phyloP scores from a whole-genome alignment of 2,888 invertebrate genomes.

The Seira ritae region DNA sequence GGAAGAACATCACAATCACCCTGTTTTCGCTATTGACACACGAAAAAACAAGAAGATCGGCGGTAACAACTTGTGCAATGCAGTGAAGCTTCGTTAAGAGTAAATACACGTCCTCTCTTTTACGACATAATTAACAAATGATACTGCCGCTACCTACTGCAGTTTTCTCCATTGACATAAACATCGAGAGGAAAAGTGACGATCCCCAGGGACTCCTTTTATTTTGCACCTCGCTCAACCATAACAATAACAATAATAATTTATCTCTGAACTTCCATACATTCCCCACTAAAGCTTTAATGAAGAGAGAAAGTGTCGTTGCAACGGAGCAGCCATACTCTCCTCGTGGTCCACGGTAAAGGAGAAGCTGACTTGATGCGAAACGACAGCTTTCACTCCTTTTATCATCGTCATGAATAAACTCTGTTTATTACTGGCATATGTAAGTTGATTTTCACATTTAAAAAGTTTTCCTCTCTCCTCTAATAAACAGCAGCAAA shows the following conservation, averaged over 20 bases:
- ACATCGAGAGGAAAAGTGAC: constrained; percentile 10
- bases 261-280: constrained; percentile 21
- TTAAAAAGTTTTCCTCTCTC: too few relatives aligned
- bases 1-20: neutral
- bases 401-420: neutral
- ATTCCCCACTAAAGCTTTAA: neutral
- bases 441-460: too few relatives aligned
- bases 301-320: neutral
- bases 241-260: constrained; percentile 48
- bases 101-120: neutral
- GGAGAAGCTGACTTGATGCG: neutral
- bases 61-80: constrained; percentile 2
- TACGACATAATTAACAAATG: constrained; percentile 28
- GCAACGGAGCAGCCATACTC: neutral
- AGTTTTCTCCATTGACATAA: neutral
- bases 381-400: neutral
- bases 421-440: neutral
- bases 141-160: neutral
- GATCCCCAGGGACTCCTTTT: constrained; percentile 26
- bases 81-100: neutral
- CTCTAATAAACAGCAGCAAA: too few relatives aligned
- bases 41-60: constrained; percentile 7
- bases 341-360: too few relatives aligned
- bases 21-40: constrained; percentile 7
- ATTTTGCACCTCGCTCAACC: constrained; percentile 36